phyloP scores from a whole-genome alignment of 1,140 invertebrate species.

The Camponotus vicinus region DNA sequence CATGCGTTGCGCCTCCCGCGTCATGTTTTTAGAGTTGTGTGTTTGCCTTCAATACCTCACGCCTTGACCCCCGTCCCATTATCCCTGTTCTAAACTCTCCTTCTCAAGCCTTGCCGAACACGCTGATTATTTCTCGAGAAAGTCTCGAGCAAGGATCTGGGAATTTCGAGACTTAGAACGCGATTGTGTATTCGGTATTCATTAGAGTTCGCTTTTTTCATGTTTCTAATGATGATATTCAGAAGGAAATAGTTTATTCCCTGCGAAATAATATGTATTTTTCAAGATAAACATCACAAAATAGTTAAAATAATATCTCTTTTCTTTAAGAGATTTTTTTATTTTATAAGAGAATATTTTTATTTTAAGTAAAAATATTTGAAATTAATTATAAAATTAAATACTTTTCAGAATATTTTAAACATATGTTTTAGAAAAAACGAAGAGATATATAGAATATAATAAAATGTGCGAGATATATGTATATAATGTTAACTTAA shows the following conservation, averaged over 20 bases:
- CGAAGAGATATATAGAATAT: background rate
- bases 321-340: background rate
- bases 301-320: background rate
- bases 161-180: background rate
- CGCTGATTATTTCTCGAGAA: background rate
- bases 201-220: background rate
- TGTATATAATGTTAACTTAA: background rate
- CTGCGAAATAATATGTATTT: background rate
- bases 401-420: background rate
- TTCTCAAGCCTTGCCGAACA: constrained; percentile 31
- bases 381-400: background rate
- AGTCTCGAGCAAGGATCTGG: background rate
- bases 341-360: background rate
- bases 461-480: background rate
- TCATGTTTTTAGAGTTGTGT: constrained; percentile 62
- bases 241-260: background rate
- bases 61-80: constrained; percentile 28
- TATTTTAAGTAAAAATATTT: background rate
- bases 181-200: background rate
- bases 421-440: background rate
- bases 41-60: constrained; percentile 53
- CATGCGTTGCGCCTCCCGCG: constrained; percentile 20
- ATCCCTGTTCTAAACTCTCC: constrained; percentile 12
- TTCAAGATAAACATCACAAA: background rate
- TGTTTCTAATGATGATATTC: background rate